Evolutionary conservation across 1,140 invertebrate species (phyloP).

Genomic region (Polypedilum pembai): DNA sequence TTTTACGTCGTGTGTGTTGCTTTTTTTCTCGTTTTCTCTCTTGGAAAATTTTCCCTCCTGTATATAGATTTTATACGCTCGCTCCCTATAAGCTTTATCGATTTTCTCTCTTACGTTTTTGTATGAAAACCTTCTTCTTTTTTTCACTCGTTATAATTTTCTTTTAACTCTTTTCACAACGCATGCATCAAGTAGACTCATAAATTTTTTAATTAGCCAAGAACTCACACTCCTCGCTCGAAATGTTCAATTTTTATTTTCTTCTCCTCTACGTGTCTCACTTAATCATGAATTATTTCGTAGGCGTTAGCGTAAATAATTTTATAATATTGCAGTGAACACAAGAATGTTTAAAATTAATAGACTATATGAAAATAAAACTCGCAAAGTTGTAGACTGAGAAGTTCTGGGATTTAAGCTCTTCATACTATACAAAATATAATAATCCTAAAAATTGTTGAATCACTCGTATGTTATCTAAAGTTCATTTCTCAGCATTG

Average conservation of each 20-base stretch:
- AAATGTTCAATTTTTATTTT: background rate
- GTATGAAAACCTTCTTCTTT: constrained; percentile 12
- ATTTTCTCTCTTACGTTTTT: constrained; percentile 12
- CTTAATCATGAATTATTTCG: too few relatives aligned
- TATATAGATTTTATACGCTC: background rate
- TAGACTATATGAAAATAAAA: background rate
- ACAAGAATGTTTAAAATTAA: background rate
- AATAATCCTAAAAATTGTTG: background rate
- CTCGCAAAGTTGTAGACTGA: background rate
- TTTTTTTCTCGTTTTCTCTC: background rate
- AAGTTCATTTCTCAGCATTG: background rate
- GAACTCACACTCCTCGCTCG: background rate
- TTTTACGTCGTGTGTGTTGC: background rate
- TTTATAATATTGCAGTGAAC: background rate
- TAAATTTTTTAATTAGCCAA: background rate
- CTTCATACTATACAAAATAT: background rate
- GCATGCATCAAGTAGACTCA: background rate
- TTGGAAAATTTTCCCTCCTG: too few relatives aligned
- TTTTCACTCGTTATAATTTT: constrained; percentile 10
- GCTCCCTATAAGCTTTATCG: constrained; percentile 22
- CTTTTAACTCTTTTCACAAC: background rate
- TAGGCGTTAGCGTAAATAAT: background rate
- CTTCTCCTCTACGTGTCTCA: background rate
- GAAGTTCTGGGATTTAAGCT: constrained; percentile 1
- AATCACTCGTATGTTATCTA: background rate